A percentile compares a stretch with the other conserved stretches of the same genome.
phyloP scores from a whole-genome alignment of 1,140 invertebrate genomes.

The Monochamus saltuarius region DNA sequence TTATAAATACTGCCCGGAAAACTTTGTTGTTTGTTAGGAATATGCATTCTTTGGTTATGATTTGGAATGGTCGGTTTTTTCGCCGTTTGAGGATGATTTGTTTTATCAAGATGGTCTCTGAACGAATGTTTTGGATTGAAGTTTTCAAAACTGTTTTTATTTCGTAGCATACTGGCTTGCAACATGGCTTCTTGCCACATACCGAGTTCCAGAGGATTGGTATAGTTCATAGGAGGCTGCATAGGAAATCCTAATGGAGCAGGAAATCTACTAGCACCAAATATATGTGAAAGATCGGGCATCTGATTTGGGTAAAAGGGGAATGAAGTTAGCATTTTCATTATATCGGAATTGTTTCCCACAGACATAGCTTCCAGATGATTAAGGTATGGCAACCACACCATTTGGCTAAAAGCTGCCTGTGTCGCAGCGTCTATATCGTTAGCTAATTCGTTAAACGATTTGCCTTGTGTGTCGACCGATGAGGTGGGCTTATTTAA shows the following conservation, averaged over 20 bases:
- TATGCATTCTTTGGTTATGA: conserved; percentile 13
- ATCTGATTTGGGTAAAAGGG: conserved; percentile 51
- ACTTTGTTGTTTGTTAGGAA: conserved; percentile 23
- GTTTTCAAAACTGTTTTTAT: conserved; percentile 41
- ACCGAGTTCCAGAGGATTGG: conserved; percentile 62
- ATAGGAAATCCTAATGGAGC: conserved; percentile 53
- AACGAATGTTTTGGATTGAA: conserved; percentile 35
- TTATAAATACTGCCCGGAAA: conserved; percentile 11
- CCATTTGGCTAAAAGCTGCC: conserved; percentile 67
- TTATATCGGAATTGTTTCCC: conserved; percentile 53
- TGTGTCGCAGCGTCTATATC: conserved; percentile 68
- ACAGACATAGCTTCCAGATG: conserved; percentile 56
- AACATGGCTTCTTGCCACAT: conserved; percentile 68
- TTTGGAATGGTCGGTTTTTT: conserved; percentile 21
- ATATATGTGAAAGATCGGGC: conserved; percentile 55
- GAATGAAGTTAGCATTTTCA: conserved; percentile 52
- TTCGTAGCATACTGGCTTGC: conserved; percentile 54
- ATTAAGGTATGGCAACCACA: conserved; percentile 69
- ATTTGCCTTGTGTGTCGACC: conserved; percentile 6
- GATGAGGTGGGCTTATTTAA: not conserved
- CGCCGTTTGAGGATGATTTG: conserved; percentile 15
- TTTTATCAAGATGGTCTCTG: conserved; percentile 33
- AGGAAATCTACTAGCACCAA: conserved; percentile 43
- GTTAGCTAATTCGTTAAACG: conserved; percentile 51
- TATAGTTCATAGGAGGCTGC: conserved; percentile 53